A percentile compares a stretch with the other conserved stretches of the same genome.
phyloP scores from a whole-genome alignment of 2,888 invertebrate genomes.

The Drosophila melanosoma region DNA sequence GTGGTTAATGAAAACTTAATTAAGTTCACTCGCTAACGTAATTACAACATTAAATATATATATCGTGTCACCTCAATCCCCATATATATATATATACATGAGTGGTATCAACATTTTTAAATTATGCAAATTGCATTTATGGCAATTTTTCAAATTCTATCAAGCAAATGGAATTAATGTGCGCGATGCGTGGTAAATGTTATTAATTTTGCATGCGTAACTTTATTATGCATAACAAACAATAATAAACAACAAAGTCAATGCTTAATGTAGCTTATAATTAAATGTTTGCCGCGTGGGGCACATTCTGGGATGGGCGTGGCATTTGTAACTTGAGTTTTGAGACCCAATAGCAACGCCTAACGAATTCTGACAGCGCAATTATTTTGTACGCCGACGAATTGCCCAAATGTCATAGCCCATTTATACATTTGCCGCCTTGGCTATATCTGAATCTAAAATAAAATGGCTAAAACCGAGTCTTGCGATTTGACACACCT shows the following conservation, averaged over 20 bases:
- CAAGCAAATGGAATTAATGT: conserved; percentile 68
- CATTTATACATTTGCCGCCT: conserved; percentile 15
- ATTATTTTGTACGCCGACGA: conserved; percentile 70
- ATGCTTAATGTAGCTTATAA: conserved; percentile 78
- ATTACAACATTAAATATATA: conserved; percentile 57
- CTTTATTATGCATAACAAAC: conserved; percentile 73
- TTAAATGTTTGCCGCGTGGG: conserved; percentile 60
- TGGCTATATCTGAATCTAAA: conserved; percentile 15
- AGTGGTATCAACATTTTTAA: conserved; percentile 31
- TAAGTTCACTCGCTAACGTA: conserved; percentile 30
- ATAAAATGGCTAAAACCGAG: conserved; percentile 8
- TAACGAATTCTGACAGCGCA: conserved; percentile 71
- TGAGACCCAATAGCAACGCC: conserved; percentile 45
- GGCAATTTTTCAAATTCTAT: conserved; percentile 63
- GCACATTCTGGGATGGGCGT: not conserved
- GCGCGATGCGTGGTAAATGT: conserved; percentile 69
- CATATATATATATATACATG: conserved; percentile 4
- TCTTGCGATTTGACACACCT: conserved; percentile 40
- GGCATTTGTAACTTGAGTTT: not conserved
- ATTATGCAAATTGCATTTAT: conserved; percentile 74
- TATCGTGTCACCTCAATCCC: conserved; percentile 35
- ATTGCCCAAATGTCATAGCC: conserved; percentile 55
- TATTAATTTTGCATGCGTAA: conserved; percentile 79
- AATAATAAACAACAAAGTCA: conserved; percentile 43
- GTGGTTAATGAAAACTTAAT: conserved; percentile 32